Evolutionary conservation across 2,797 vertebrate genomes (phyloP).

Genomic region (Okamejei kenojei): DNA sequence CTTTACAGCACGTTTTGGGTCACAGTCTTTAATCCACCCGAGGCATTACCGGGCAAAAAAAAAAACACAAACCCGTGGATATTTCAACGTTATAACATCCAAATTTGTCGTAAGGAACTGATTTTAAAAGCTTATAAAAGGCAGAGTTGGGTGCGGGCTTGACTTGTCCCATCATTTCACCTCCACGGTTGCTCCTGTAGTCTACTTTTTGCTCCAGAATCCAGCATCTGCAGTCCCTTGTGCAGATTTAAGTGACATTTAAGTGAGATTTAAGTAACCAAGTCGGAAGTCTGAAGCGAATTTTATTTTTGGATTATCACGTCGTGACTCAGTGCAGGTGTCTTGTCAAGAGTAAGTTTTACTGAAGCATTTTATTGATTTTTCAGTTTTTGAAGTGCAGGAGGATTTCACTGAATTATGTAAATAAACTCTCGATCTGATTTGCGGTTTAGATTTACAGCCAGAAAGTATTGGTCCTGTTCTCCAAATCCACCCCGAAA

Average conservation of each 20-base stretch:
- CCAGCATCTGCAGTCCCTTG: no score
- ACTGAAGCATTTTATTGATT: neutral
- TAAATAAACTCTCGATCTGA: neutral
- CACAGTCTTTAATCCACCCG: neutral
- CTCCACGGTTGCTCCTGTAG: no score
- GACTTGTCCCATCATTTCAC: no score
- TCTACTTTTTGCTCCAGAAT: no score
- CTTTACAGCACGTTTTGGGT: neutral
- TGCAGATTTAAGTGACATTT: neutral
- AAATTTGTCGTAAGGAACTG: neutral
- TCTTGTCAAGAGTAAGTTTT: neutral
- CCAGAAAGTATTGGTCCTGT: neutral
- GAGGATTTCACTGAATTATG: neutral
- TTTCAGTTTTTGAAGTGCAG: neutral
- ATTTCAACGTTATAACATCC: neutral
- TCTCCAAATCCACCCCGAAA: neutral
- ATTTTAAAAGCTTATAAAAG: neutral
- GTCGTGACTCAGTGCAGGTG: neutral
- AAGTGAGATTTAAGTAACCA: no score
- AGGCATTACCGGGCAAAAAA: neutral
- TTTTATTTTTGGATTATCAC: neutral
- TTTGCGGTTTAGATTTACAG: neutral
- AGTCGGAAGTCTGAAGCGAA: neutral
- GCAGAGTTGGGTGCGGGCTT: neutral
- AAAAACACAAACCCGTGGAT: no score